Evolutionary conservation across 2,888 invertebrate genomes (phyloP).

Genomic region (Hypomecis punctinalis): DNA sequence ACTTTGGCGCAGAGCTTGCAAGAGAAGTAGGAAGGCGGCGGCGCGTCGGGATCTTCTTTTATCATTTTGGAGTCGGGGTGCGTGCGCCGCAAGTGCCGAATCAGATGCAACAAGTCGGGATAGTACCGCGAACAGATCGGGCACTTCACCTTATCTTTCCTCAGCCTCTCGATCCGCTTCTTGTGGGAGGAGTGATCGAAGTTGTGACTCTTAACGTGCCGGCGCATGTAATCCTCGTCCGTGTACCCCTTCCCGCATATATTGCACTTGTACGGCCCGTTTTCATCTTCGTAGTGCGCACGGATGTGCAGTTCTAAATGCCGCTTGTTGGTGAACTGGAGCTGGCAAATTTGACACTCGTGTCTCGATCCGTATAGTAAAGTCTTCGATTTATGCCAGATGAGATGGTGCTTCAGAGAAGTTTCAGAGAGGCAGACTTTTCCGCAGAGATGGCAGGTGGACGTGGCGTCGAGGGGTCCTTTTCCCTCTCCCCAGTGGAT

Average conservation of each 20-base stretch:
- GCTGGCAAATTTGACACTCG: conserved; percentile 77
- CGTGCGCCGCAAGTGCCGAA: conserved; percentile 73
- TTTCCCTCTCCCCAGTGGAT: conserved; percentile 49
- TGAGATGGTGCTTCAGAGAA: conserved; percentile 74
- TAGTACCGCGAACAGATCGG: conserved; percentile 77
- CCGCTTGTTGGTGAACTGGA: conserved; percentile 78
- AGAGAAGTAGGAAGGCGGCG: conserved; percentile 66
- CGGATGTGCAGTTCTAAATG: conserved; percentile 76
- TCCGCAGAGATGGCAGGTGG: conserved; percentile 76
- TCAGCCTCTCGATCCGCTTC: conserved; percentile 69
- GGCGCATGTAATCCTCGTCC: conserved; percentile 77
- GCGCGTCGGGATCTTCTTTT: conserved; percentile 79
- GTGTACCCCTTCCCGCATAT: conserved; percentile 83
- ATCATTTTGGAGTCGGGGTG: conserved; percentile 83
- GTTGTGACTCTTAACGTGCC: conserved; percentile 83
- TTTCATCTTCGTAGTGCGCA: conserved; percentile 80
- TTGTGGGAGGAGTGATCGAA: conserved; percentile 75
- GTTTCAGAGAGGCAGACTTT: conserved; percentile 75
- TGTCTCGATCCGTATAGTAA: conserved; percentile 73
- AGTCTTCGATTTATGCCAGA: conserved; percentile 78
- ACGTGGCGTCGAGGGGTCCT: conserved; percentile 59
- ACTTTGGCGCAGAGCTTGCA: conserved; percentile 79
- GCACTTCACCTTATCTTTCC: conserved; percentile 77
- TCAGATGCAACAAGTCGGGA: conserved; percentile 73
- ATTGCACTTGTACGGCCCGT: conserved; percentile 79